Base-by-base conservation (phyloP, 64 coral and sea anemone genomes). In the Exaiptasia diaphana region DNA sequence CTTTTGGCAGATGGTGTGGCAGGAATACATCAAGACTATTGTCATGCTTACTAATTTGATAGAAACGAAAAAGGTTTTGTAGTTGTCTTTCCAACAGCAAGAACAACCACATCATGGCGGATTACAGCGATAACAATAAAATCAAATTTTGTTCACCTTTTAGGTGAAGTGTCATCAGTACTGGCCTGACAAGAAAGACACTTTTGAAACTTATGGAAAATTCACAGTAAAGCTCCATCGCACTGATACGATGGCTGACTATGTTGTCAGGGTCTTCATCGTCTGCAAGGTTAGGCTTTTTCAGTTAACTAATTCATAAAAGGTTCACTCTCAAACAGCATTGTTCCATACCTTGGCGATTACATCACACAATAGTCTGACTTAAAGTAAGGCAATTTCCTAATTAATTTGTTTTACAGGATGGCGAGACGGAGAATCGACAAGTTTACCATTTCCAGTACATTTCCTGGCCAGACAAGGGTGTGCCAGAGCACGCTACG, bases 161-260 rank as follows among this genome's bases (percentile, higher is more conserved):
- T 50, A 88, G 85, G 50, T 37, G 15, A 88, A 88, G 64, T 88
- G 85, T 39, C 85, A 80, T 37, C 74, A 80, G 25, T 88, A 88
- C 27, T 88, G 85, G 85, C 85, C 85, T 21, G 76, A 62, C 22
- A 53, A 63, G 0, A 88, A 26, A 38, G 78, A 10, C n/a, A 10
- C 10, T 12, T n/a, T n/a, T n/a, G n/a, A 55, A 18, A 77, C 48
- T 7, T 72, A 88, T 60, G 76, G 85, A 12, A 39, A 37, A 52
- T 71, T 88, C 0, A 12, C 23, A 5, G 67, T 88, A 21, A 88
- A 10, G 14, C 53, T 17, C 32, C 76, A 81, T 46, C 77, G 78
- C 20, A 30, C 36, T 34, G 85, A 88, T 32, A 35, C 72, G 25
- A 42, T 81, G 55, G 75, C 85, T 71, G 85, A 88, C 38, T 68